Evolutionary conservation across 1,140 invertebrate species (phyloP).

Genomic region (Onthophagus taurus): DNA sequence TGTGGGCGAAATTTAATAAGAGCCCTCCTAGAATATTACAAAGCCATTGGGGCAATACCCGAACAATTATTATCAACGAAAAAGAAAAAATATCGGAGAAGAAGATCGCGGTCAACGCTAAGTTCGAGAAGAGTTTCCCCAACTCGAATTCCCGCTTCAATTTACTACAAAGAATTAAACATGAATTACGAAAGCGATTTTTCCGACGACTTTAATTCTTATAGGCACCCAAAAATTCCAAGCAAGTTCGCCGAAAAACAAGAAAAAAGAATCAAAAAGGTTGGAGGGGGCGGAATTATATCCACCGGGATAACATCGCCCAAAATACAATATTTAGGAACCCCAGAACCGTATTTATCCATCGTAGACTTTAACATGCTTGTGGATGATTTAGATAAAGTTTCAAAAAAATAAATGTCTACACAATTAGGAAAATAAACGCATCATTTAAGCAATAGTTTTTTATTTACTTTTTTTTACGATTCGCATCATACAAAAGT

Average conservation of each 20-base stretch:
- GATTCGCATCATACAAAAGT: too few species aligned
- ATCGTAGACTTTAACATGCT: constrained; percentile 66
- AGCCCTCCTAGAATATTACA: constrained; percentile 73
- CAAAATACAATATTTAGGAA: constrained; percentile 33
- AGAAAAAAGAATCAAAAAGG: constrained; percentile 13
- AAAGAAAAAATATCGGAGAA: constrained; percentile 35
- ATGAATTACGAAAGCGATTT: constrained; percentile 46
- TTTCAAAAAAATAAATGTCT: constrained; percentile 4
- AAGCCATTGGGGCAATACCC: constrained; percentile 59
- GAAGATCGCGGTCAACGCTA: constrained; percentile 43
- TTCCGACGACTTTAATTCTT: constrained; percentile 38
- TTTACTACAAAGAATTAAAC: constrained; percentile 48
- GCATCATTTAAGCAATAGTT: constrained; percentile 3
- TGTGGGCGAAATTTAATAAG: constrained; percentile 67
- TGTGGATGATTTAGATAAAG: constrained; percentile 33
- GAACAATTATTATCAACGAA: constrained; percentile 44
- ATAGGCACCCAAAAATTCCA: constrained; percentile 19
- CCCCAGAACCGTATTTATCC: constrained; percentile 50
- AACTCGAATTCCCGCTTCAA: constrained; percentile 45
- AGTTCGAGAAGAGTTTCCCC: constrained; percentile 45
- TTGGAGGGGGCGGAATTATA: constrained; percentile 8
- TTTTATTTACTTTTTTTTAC: too few species aligned
- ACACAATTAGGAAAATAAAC: too few species aligned
- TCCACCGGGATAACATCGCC: constrained; percentile 24
- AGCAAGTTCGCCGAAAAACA: constrained; percentile 22